These are phyloP conservation scores for Montipora cactus DNA, from an alignment of 64 coral and sea anemone species.

Conservation along the genomic window DNA sequence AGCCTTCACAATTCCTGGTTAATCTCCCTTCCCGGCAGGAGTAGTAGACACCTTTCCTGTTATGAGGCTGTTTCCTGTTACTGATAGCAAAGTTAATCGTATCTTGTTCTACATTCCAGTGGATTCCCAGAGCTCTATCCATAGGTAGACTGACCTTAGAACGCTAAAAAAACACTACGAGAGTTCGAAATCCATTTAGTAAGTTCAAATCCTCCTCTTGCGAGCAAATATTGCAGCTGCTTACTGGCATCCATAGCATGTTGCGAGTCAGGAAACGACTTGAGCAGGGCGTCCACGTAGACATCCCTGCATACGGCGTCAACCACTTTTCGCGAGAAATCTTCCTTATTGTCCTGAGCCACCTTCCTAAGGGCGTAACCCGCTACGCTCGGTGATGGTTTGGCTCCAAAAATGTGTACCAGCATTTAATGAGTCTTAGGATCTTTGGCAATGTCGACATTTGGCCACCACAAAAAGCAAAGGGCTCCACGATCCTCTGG, in stretches of 20 bases:
- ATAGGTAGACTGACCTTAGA: neutral
- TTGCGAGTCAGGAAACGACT: constrained; percentile 60
- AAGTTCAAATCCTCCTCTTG: no score
- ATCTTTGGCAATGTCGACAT: constrained; percentile 14
- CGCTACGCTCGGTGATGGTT: constrained; percentile 59
- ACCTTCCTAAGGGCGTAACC: constrained; percentile 68
- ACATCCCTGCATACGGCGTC: constrained; percentile 66
- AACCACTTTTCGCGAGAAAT: constrained; percentile 39
- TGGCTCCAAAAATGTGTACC: constrained; percentile 65
- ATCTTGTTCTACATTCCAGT: constrained; percentile 31
- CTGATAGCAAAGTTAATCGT: constrained; percentile 22
- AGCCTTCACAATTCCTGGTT: neutral
- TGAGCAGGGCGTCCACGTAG: constrained; percentile 77
- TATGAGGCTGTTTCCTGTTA: neutral
- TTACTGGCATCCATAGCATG: constrained; percentile 47
- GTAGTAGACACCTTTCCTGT: neutral
- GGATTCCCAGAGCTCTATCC: constrained; percentile 34
- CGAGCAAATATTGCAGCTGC: constrained; percentile 33
- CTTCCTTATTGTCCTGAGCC: constrained; percentile 48
- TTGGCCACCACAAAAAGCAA: constrained; percentile 62
- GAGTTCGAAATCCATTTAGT: no score
- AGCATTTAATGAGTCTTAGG: constrained; percentile 46
- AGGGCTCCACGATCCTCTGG: constrained; percentile 55
- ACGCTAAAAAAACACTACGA: no score
- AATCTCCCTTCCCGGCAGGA: neutral